Conservation (phyloP, 2,888 invertebrate genomes). For the Drosophila meridiana region DNA sequence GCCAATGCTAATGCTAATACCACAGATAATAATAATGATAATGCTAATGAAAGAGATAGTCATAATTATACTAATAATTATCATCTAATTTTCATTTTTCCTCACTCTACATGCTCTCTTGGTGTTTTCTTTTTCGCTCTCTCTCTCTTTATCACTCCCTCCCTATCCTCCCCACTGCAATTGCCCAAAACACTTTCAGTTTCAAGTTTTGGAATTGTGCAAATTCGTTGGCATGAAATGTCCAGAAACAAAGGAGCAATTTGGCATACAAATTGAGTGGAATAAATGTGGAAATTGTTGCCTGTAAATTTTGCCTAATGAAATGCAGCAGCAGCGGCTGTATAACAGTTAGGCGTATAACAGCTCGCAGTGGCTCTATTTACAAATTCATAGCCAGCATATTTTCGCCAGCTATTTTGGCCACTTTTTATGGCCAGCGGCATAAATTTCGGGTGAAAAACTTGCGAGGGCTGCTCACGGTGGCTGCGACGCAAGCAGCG, state of each 20-base stretch:
- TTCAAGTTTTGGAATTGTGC: not conserved
- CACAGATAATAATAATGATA: not conserved
- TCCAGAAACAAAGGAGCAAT: not conserved
- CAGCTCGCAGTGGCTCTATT: conserved; percentile 24
- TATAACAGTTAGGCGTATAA: conserved; percentile 27
- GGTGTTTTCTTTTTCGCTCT: not conserved
- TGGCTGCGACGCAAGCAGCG: not conserved
- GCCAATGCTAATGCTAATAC: not conserved
- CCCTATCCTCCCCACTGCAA: no score
- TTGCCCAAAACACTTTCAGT: not conserved
- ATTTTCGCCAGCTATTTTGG: conserved; percentile 28
- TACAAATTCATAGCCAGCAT: conserved; percentile 49
- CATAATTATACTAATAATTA: no score
- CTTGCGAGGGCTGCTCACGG: conserved; percentile 27
- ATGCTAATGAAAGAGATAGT: not conserved
- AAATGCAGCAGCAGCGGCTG: not conserved
- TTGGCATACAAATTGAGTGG: conserved; percentile 5
- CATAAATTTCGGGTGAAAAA: conserved; percentile 41
- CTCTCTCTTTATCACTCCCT: not conserved
- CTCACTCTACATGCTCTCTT: no score
- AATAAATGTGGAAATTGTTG: not conserved
- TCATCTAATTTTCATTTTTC: no score
- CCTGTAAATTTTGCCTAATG: conserved; percentile 16
- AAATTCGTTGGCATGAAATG: conserved; percentile 1
- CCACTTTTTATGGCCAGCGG: conserved; percentile 40